Base-by-base conservation (phyloP, 2,888 invertebrate genomes). In the Diarsia rubi region DNA sequence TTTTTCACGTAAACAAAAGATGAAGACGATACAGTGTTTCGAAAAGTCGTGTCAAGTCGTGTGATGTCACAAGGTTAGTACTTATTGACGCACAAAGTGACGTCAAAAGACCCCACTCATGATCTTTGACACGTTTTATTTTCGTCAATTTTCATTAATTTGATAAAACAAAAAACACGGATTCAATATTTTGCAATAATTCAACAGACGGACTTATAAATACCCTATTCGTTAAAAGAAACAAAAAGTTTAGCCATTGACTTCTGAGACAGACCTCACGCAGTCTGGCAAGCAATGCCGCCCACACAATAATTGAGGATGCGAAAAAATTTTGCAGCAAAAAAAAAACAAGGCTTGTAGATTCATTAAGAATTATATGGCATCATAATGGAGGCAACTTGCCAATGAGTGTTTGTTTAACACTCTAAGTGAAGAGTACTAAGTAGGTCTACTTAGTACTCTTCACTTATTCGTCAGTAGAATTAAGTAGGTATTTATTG, bases 251-350 rank as follows among this genome's bases (percentile, higher is more conserved):
- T 73, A 14, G 64, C 44, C 37, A 71, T 80, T 62, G 27, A 73
- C 54, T 42, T 79, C 44, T 62, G 44, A 66, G 52, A 47, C 62
- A 77, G 84, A 84, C 81, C 84, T 75, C 85, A 84, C 81, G 66
- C 82, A 74, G 75, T 78, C 75, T 73, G 75, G 49, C 54, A 31
- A 47, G 45, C 59, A 72, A 44, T 45, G n/a, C 69, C 70, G 45
- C 81, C 84, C 70, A 84, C 74, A 65, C 75, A 57, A 67, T 79
- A 60, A 79, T 69, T 60, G 66, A 73, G 77, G 63, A 84, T 79
- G 57, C 76, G 62, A 85, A 83, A 78, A 68, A 24, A 42, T 64
- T 82, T 67, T 66, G 31, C 57, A 69, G 65, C 69, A 69, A 82
- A 85, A 47, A 85, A 47, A 44, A 85, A 79, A 75, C 27, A 74